These are phyloP conservation scores for Galbula dea DNA, from an alignment of 2,113 vertebrate species.

Conservation along the genomic window DNA sequence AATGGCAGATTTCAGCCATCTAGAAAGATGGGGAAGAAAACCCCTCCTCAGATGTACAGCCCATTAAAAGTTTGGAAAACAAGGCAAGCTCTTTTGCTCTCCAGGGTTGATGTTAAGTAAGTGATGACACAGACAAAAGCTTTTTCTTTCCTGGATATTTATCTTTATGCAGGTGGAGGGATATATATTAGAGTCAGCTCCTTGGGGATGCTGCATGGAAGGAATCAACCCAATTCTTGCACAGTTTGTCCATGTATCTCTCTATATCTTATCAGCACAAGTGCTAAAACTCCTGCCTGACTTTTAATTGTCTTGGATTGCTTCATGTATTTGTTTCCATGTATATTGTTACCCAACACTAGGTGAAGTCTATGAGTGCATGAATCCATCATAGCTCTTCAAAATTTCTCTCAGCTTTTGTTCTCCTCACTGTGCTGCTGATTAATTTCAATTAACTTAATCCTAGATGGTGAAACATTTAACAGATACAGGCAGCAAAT, in stretches of 20 bases:
- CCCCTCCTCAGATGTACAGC: neutral
- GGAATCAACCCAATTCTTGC: neutral
- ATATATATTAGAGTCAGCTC: neutral
- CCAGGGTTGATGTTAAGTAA: neutral
- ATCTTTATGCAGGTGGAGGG: neutral
- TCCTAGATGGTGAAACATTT: neutral
- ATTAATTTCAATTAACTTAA: constrained; percentile 39
- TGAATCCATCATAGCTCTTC: neutral
- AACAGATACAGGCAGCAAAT: neutral
- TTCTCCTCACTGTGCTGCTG: neutral
- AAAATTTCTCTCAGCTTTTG: neutral
- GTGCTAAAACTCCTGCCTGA: fast-evolving
- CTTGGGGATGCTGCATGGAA: neutral
- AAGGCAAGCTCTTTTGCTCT: neutral
- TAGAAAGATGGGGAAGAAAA: neutral
- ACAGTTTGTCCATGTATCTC: neutral
- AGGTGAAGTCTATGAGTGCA: neutral
- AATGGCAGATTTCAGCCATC: neutral
- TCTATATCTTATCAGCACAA: neutral
- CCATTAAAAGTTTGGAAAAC: neutral
- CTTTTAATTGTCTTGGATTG: neutral
- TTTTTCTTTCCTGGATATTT: neutral
- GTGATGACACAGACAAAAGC: neutral
- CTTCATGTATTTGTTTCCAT: neutral
- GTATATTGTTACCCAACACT: neutral